phyloP scores from a whole-genome alignment of 2,113 vertebrate species.

The Opisthocomus hoazin region DNA sequence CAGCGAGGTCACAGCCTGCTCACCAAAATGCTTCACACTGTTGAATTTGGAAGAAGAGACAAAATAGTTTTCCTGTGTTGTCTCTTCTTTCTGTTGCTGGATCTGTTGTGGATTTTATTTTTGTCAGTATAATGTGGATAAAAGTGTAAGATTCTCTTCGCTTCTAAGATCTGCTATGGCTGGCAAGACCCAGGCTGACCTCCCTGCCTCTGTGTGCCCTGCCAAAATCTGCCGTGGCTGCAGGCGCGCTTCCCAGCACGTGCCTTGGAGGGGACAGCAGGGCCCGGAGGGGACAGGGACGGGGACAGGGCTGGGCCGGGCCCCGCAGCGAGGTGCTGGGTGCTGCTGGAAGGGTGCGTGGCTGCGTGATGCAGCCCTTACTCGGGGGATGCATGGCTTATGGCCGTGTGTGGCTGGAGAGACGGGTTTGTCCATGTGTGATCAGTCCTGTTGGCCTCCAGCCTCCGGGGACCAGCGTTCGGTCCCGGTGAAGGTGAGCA shows the following conservation, averaged over 20 bases:
- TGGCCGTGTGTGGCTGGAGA: fast-evolving
- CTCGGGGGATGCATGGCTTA: fast-evolving
- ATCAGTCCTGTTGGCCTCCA: neutral
- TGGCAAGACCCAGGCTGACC: neutral
- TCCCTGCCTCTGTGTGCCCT: fast-evolving
- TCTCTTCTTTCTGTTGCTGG: neutral
- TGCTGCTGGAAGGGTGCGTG: neutral
- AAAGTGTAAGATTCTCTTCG: neutral
- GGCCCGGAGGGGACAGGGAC: neutral
- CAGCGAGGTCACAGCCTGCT: slow-evolving; percentile 3
- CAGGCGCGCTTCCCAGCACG: fast-evolving
- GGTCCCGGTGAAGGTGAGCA: fast-evolving
- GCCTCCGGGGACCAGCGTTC: neutral
- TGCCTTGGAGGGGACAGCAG: neutral
- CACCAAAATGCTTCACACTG: neutral
- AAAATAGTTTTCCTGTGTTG: neutral
- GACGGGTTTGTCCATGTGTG: fast-evolving
- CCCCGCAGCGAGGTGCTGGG: neutral
- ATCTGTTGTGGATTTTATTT: neutral
- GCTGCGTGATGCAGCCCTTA: fast-evolving
- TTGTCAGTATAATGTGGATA: neutral
- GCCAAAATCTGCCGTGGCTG: fast-evolving
- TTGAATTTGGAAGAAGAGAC: neutral
- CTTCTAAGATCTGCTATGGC: fast-evolving
- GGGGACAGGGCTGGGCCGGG: neutral